Evolutionary conservation across 1,140 invertebrate species (phyloP).

Genomic region (Coenobita brevimanus): DNA sequence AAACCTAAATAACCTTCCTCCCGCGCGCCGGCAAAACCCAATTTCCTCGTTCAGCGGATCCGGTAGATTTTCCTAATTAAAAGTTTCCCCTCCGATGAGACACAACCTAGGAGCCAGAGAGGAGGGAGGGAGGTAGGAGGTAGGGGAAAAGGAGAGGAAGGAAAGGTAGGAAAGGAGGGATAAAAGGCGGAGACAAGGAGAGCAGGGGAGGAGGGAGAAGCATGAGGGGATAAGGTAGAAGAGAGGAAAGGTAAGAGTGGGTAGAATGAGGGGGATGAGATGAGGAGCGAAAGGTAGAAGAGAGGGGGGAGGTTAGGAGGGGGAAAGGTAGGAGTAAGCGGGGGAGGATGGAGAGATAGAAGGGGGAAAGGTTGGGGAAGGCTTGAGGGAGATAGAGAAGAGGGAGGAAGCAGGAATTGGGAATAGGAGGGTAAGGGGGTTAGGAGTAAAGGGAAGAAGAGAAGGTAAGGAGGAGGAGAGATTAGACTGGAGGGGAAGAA

Average conservation of each 20-base stretch:
- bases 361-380: background rate
- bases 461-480: background rate
- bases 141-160: background rate
- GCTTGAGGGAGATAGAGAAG: background rate
- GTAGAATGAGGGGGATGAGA: background rate
- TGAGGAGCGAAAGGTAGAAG: background rate
- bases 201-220: background rate
- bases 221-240: background rate
- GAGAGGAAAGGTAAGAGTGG: background rate
- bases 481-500: background rate
- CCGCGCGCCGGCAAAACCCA: no score
- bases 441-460: background rate
- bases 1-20: no score
- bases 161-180: constrained; percentile 9
- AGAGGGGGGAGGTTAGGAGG: background rate
- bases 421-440: background rate
- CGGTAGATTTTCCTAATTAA: no score
- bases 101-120: no score
- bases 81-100: no score
- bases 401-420: background rate
- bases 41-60: no score
- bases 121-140: background rate
- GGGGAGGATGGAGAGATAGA: background rate
- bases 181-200: background rate
- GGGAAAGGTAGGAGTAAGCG: background rate